A percentile compares a stretch with the other conserved stretches of the same genome.
Conservation (phyloP, 53 echinoderm and acorn worm genomes). For the Holothuria scabra region DNA sequence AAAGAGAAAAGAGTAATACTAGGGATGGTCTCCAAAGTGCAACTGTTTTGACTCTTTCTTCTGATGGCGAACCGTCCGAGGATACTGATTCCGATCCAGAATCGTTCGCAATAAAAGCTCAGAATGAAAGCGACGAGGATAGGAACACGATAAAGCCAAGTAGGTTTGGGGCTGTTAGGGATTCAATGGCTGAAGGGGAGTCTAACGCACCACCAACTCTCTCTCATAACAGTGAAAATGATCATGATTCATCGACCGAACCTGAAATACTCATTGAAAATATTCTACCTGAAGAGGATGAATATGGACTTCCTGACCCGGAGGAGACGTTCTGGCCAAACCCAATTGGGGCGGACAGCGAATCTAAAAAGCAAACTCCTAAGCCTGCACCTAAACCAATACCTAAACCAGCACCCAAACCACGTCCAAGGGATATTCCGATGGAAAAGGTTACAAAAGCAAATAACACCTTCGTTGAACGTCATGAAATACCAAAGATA, state of each 20-base stretch:
- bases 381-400: no score
- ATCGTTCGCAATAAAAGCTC: background rate
- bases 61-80: no score
- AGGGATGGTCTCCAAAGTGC: no score
- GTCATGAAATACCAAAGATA: background rate
- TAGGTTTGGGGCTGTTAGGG: slow-evolving; percentile 37
- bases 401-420: no score
- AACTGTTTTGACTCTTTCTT: no score
- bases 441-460: background rate
- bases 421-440: no score
- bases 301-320: background rate
- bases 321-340: background rate
- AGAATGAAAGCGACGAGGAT: slow-evolving; percentile 6
- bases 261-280: background rate
- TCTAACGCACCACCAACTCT: no score
- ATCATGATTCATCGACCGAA: background rate
- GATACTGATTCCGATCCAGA: slow-evolving; percentile 5
- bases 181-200: no score
- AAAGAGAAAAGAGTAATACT: no score
- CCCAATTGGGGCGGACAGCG: background rate
- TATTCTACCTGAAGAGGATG: background rate
- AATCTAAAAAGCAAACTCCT: no score
- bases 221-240: no score
- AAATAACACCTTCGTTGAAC: background rate
- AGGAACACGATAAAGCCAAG: slow-evolving; percentile 33